phyloP scores from a whole-genome alignment of 2,888 invertebrate genomes.

The Hirtodrosophila cameraria region DNA sequence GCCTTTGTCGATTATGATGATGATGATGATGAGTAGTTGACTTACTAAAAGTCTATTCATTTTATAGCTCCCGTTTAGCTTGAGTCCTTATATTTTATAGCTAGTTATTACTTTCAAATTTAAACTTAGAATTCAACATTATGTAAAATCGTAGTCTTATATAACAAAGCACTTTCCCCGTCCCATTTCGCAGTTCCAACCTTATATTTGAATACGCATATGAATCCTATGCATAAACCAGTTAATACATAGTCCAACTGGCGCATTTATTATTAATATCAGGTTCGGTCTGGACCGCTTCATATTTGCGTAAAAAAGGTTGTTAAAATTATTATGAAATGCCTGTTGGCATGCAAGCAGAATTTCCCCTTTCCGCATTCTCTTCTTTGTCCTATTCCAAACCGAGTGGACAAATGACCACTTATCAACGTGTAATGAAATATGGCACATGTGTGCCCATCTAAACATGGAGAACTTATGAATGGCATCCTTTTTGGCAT shows the following conservation, averaged over 20 bases:
- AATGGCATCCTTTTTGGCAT: constrained; percentile 40
- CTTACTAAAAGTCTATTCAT: too few relatives aligned
- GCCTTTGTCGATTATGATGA: constrained; percentile 35
- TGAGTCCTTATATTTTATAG: too few relatives aligned
- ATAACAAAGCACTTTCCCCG: not conserved
- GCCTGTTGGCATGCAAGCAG: constrained; percentile 78
- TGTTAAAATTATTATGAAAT: constrained; percentile 82
- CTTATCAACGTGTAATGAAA: constrained; percentile 76
- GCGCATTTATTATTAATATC: constrained; percentile 69
- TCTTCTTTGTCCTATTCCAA: not conserved
- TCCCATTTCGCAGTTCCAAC: not conserved
- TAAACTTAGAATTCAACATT: not conserved
- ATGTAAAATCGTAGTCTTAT: not conserved
- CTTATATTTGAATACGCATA: constrained; percentile 9
- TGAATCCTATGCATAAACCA: constrained; percentile 8
- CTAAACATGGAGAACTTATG: constrained; percentile 28
- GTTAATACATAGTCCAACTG: constrained; percentile 31
- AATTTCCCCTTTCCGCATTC: not conserved
- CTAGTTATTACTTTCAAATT: constrained; percentile 2
- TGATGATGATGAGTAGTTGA: constrained; percentile 8
- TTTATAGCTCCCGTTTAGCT: too few relatives aligned
- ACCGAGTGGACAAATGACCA: constrained; percentile 62
- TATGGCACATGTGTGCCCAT: constrained; percentile 54
- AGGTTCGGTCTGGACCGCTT: constrained; percentile 28
- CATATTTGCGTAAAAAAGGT: constrained; percentile 67